Evolutionary conservation across 2,888 invertebrate species (phyloP).

Genomic region (Chymomyza fuscimana): DNA sequence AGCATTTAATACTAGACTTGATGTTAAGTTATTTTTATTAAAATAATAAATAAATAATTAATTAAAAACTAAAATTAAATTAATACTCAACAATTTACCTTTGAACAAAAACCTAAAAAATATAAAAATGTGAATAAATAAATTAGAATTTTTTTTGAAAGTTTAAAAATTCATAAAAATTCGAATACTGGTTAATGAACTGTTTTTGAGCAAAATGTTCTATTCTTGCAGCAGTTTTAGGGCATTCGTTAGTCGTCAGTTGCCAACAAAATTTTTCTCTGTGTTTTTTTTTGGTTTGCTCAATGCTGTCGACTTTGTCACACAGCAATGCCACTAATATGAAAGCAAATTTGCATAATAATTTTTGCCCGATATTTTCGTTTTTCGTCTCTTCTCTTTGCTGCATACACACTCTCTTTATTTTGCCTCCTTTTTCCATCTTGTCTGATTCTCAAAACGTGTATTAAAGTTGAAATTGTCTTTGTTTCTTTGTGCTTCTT

Average conservation of each 20-base stretch:
- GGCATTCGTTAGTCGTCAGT: not conserved
- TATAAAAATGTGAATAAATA: no score
- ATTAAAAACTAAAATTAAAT: no score
- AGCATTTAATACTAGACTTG: no score
- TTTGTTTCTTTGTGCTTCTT: constrained; percentile 26
- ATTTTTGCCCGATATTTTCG: constrained; percentile 63
- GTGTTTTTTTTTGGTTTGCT: constrained; percentile 6
- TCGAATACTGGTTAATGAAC: no score
- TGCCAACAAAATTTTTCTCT: not conserved
- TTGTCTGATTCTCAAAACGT: not conserved
- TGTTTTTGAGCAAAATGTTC: no score
- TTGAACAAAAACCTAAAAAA: no score
- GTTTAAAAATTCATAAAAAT: no score
- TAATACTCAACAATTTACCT: no score
- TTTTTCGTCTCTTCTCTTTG: not conserved
- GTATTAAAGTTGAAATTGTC: constrained; percentile 51
- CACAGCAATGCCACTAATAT: constrained; percentile 65
- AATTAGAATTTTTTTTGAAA: no score
- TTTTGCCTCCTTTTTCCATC: not conserved
- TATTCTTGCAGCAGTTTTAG: no score
- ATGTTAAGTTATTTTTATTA: no score
- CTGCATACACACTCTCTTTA: not conserved
- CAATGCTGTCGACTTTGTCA: constrained; percentile 40
- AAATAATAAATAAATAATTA: no score
- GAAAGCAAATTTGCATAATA: constrained; percentile 74